Evolutionary conservation across 2,113 vertebrate species (phyloP).

Genomic region (Trogon surrucura): DNA sequence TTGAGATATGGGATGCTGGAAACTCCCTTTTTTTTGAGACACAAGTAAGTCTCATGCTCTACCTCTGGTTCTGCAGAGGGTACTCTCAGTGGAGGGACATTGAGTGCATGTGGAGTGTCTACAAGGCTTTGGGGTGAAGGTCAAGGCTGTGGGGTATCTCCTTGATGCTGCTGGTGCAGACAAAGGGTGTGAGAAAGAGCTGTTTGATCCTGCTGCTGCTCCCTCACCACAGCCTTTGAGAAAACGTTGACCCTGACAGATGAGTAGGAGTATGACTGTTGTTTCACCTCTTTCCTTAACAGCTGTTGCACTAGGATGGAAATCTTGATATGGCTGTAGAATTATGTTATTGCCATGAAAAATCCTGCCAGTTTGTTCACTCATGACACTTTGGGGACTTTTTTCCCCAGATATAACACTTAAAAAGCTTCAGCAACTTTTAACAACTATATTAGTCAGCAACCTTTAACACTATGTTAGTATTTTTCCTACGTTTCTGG

Average conservation of each 20-base stretch:
- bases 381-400: not conserved
- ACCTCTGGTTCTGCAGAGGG: not conserved
- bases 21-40: not conserved
- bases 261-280: not conserved
- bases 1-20: not conserved
- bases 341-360: not conserved
- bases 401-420: not conserved
- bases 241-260: fast-evolving
- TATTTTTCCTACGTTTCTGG: not conserved
- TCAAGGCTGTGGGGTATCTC: not conserved
- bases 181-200: not conserved
- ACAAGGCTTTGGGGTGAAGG: not conserved
- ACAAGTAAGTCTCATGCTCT: not conserved
- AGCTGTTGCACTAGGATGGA: not conserved
- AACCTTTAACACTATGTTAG: not conserved
- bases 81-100: not conserved
- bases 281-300: not conserved
- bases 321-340: not conserved
- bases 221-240: not conserved
- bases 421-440: not conserved
- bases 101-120: not conserved
- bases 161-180: not conserved
- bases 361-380: not conserved
- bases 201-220: not conserved
- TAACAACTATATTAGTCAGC: not conserved